phyloP scores from a whole-genome alignment of 2,113 vertebrate genomes.

The Ramphastos sulfuratus region DNA sequence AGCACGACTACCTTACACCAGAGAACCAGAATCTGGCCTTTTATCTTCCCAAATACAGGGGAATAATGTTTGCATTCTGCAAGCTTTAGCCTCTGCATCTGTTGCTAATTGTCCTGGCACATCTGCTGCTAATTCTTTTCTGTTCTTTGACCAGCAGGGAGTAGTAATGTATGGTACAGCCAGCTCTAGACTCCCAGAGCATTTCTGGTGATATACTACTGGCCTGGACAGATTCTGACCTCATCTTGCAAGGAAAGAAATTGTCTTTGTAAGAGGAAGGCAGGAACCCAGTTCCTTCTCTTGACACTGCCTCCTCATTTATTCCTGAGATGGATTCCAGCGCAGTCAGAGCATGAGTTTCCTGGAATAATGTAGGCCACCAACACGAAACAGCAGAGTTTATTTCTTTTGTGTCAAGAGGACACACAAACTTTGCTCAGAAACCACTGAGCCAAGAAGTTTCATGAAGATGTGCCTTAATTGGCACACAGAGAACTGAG shows the following conservation, averaged over 20 bases:
- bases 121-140: constrained; percentile 69
- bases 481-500: not conserved
- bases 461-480: rapidly evolving
- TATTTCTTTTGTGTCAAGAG: constrained; percentile 3
- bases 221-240: constrained; percentile 8
- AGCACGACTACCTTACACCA: not conserved
- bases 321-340: not conserved
- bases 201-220: constrained; percentile 23
- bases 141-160: constrained; percentile 66
- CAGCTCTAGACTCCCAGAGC: not conserved
- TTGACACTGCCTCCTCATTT: not conserved
- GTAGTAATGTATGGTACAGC: constrained; percentile 53
- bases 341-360: not conserved
- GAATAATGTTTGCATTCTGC: constrained; percentile 48
- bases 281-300: not conserved
- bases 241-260: not conserved
- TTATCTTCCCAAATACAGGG: constrained; percentile 42
- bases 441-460: not conserved
- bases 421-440: not conserved
- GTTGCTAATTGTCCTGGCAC: constrained; percentile 67
- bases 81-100: constrained; percentile 66
- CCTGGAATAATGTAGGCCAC: not conserved
- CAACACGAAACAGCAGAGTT: not conserved
- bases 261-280: not conserved
- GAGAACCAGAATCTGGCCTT: constrained; percentile 33